phyloP scores from a whole-genome alignment of 2,113 vertebrate species.

The Ahaetulla prasina region DNA sequence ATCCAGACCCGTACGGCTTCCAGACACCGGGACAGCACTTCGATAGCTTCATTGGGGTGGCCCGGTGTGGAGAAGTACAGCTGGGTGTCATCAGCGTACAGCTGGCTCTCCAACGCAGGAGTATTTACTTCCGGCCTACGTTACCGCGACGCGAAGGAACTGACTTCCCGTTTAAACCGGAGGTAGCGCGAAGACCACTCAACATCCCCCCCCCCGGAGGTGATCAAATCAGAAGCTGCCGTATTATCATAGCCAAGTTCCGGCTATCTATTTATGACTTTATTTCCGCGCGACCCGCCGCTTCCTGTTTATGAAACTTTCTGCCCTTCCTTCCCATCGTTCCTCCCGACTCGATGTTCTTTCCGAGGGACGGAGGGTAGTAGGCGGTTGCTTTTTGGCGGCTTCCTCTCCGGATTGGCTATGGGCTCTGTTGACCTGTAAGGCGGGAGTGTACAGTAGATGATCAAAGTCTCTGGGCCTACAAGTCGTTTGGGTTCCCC shows the following conservation, averaged over 20 bases:
- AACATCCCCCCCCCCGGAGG: not conserved
- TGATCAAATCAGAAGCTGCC: not conserved
- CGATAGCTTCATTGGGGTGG: no score
- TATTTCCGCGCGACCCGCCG: not conserved
- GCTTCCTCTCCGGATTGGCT: not conserved
- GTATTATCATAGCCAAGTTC: not conserved
- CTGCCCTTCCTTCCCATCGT: not conserved
- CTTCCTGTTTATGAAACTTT: not conserved
- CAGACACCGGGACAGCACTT: no score
- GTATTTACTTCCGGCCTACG: not conserved
- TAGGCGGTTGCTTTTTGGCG: not conserved
- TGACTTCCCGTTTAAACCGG: not conserved
- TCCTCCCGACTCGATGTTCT: not conserved
- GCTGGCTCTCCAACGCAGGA: not conserved
- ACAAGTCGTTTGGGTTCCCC: not conserved
- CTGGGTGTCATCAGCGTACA: no score
- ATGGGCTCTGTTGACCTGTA: not conserved
- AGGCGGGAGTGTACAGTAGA: not conserved
- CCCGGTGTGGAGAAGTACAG: no score
- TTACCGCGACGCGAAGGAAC: not conserved
- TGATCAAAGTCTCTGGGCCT: not conserved
- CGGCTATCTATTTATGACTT: conserved; percentile 35
- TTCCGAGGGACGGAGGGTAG: not conserved
- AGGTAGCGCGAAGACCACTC: no score
- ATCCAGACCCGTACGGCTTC: no score